phyloP scores from a whole-genome alignment of 2,113 vertebrate species.

The Hippolais icterina region DNA sequence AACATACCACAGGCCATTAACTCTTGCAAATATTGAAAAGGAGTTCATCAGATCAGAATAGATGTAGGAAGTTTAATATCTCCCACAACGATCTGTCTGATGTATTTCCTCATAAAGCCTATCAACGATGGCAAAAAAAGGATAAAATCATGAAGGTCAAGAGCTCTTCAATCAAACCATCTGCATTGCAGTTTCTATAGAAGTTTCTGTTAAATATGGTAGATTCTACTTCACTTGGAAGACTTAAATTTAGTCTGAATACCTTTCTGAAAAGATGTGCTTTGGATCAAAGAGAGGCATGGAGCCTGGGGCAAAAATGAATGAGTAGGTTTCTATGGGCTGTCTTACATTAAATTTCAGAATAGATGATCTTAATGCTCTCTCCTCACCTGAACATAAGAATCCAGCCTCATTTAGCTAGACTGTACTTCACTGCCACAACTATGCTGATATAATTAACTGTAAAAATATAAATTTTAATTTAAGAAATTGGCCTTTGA shows the following conservation, averaged over 20 bases:
- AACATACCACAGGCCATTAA: not conserved
- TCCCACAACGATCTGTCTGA: not conserved
- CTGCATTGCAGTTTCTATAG: not conserved
- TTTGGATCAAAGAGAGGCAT: conserved; percentile 18
- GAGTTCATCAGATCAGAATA: conserved; percentile 18
- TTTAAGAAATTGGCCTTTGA: not conserved
- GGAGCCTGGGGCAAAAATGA: not conserved
- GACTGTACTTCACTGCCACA: not conserved
- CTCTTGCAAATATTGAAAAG: conserved; percentile 8
- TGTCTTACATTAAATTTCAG: not conserved
- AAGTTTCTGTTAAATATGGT: not conserved
- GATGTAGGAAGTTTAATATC: conserved; percentile 24
- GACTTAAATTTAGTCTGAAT: conserved; percentile 31
- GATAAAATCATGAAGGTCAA: not conserved
- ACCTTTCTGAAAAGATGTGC: conserved; percentile 7
- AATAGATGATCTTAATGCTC: not conserved
- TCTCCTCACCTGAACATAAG: conserved; percentile 1
- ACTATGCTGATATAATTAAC: not conserved
- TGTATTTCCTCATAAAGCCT: conserved; percentile 37
- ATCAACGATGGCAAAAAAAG: not conserved
- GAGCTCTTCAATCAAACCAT: conserved; percentile 26
- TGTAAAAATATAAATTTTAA: not conserved
- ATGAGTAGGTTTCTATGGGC: not conserved
- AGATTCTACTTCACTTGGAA: conserved; percentile 4
- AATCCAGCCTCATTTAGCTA: not conserved